phyloP scores from a whole-genome alignment of 1,140 invertebrate species.

The Drosophila teissieri region DNA sequence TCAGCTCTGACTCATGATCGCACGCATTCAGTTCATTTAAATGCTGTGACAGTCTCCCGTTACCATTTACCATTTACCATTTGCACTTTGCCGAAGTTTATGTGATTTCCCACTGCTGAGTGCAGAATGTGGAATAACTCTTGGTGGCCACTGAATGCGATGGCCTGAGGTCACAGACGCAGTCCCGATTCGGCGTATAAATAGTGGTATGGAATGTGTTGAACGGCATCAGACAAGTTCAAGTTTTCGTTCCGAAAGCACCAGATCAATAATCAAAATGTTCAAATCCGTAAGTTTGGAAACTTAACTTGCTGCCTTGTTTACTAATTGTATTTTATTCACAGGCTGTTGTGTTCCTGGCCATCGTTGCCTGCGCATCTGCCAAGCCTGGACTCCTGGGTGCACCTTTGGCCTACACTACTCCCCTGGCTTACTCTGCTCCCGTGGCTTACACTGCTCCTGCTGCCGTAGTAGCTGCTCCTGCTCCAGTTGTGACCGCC shows the following conservation, averaged over 20 bases:
- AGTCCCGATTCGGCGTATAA: neutral
- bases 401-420: constrained; percentile 21
- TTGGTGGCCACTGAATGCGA: neutral
- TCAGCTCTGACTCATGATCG: neutral
- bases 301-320: neutral
- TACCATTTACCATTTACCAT: neutral
- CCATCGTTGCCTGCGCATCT: constrained; percentile 63
- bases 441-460: constrained; percentile 44
- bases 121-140: constrained; percentile 1
- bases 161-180: neutral
- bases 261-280: constrained; percentile 42
- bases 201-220: neutral
- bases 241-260: constrained; percentile 24
- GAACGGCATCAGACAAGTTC: constrained; percentile 28
- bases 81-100: neutral
- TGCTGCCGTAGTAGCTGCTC: constrained; percentile 60
- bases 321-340: neutral
- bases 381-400: constrained; percentile 69
- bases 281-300: constrained; percentile 66
- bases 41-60: neutral
- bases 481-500: constrained; percentile 81
- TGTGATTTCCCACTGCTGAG: neutral
- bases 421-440: constrained; percentile 24
- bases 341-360: constrained; percentile 74
- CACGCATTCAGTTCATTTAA: neutral